Percentiles rank a stretch among this genome's conserved stretches.
Evolutionary conservation across 2,888 invertebrate species (phyloP).

Genomic region (Argyresthia albistria): DNA sequence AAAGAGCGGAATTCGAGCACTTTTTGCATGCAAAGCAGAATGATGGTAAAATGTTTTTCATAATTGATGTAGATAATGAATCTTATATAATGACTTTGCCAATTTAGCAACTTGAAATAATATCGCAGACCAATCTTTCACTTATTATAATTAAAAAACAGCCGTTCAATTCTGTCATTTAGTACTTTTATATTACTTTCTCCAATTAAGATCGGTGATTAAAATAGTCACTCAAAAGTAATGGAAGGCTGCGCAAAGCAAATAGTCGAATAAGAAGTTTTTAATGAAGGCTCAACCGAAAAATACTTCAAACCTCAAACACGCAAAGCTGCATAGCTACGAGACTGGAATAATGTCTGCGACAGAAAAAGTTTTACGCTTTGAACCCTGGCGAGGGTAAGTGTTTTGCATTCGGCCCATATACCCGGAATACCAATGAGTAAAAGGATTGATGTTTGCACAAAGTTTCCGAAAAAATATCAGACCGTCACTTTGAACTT

Average conservation of each 20-base stretch:
- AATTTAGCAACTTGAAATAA: no score
- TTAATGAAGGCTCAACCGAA: constrained; percentile 60
- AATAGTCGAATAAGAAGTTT: constrained; percentile 33
- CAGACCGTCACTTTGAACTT: constrained; percentile 11
- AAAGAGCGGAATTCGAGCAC: constrained; percentile 36
- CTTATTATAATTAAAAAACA: no score
- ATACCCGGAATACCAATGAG: constrained; percentile 62
- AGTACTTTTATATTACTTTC: no score
- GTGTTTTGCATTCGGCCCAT: constrained; percentile 66
- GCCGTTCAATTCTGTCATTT: no score
- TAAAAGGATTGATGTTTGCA: constrained; percentile 60
- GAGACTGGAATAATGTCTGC: constrained; percentile 67
- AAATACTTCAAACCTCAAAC: constrained; percentile 64
- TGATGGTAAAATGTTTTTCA: no score
- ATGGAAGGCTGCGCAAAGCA: not conserved
- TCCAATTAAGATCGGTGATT: no score
- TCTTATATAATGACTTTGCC: no score
- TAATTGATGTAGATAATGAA: no score
- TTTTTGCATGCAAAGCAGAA: no score
- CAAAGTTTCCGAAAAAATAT: constrained; percentile 23
- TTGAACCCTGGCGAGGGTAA: constrained; percentile 65
- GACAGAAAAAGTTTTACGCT: constrained; percentile 66
- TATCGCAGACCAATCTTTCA: no score
- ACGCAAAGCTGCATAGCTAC: constrained; percentile 63
- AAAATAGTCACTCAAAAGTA: not conserved